These are phyloP conservation scores for Megalopta genalis DNA, from an alignment of 1,140 invertebrate genomes.

Conservation along the genomic window DNA sequence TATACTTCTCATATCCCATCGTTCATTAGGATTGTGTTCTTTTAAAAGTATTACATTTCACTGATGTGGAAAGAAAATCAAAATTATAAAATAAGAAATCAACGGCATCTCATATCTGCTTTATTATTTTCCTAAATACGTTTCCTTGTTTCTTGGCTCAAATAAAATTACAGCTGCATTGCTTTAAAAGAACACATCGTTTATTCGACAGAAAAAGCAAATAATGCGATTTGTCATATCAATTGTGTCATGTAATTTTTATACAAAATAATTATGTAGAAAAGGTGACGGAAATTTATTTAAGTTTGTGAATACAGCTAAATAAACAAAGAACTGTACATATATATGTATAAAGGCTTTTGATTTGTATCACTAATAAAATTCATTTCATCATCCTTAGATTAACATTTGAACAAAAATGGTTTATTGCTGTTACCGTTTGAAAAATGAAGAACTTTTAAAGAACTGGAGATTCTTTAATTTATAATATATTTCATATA, in stretches of 20 bases:
- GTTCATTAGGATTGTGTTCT: too few species aligned
- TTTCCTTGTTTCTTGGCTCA: too few species aligned
- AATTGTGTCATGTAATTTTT: conserved; percentile 2
- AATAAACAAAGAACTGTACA: not conserved
- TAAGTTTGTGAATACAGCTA: not conserved
- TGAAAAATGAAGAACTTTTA: not conserved
- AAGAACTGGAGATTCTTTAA: not conserved
- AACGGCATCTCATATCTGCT: not conserved
- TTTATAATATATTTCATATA: not conserved
- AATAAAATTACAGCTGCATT: not conserved
- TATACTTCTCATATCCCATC: too few species aligned
- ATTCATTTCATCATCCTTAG: not conserved
- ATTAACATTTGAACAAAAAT: not conserved
- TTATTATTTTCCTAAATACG: not conserved
- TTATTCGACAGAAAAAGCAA: conserved; percentile 26
- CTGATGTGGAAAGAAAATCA: not conserved
- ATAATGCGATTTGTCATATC: conserved; percentile 41
- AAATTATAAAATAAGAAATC: not conserved
- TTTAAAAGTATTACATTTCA: too few species aligned
- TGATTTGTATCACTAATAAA: not conserved
- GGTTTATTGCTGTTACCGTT: not conserved
- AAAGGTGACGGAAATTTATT: not conserved
- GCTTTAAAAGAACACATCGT: not conserved
- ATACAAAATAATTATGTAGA: conserved; percentile 11
- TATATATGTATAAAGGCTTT: not conserved